Percentiles rank a stretch among this genome's conserved stretches.
Evolutionary conservation across 2,113 vertebrate genomes (phyloP).

Genomic region (Gadus macrocephalus): DNA sequence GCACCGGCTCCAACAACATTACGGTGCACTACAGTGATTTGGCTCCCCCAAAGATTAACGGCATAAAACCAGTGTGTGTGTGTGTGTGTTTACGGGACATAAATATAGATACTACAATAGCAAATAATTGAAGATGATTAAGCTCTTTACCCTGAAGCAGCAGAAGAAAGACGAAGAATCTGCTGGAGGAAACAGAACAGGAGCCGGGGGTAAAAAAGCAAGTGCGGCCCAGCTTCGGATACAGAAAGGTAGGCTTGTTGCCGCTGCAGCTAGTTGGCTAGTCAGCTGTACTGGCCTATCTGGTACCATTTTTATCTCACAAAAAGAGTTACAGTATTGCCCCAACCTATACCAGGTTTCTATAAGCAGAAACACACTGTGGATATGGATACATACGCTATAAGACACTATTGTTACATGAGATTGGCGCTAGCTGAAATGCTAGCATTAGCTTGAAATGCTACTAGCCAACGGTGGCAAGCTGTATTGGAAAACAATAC

Average conservation of each 20-base stretch:
- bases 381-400: too few relatives aligned
- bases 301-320: background rate
- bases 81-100: constrained; percentile 19
- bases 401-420: too few relatives aligned
- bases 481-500: constrained; percentile 44
- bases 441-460: constrained; percentile 27
- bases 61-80: constrained; percentile 2
- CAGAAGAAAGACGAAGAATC: constrained; percentile 99
- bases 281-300: background rate
- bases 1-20: constrained; percentile 61
- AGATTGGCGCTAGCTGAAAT: background rate
- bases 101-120: constrained; percentile 19
- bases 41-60: background rate
- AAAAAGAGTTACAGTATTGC: background rate
- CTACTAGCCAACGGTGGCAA: constrained; percentile 26
- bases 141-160: constrained; percentile 95
- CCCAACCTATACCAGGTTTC: too few relatives aligned
- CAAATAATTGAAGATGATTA: constrained; percentile 82
- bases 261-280: background rate
- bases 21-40: constrained; percentile 48
- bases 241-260: constrained; percentile 82
- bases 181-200: constrained; percentile 87
- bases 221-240: constrained; percentile 94
- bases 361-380: too few relatives aligned
- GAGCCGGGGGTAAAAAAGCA: constrained; percentile 85